Conservation (phyloP, 2,113 vertebrate genomes). For the Eptesicus fuscus region DNA sequence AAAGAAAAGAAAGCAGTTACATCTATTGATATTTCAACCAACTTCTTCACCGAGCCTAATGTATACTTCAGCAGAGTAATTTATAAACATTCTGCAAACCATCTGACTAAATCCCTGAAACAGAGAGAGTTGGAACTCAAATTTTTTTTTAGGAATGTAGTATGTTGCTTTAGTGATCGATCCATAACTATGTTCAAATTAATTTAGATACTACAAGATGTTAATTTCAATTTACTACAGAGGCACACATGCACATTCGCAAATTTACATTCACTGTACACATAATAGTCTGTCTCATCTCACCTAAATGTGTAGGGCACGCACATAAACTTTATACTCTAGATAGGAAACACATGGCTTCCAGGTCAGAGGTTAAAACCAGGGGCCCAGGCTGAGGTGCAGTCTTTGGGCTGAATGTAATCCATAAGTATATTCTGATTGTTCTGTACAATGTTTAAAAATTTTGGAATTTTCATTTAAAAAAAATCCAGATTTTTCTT, state of each 20-base stretch:
- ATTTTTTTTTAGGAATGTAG: background rate
- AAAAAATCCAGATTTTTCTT: background rate
- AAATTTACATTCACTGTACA: background rate
- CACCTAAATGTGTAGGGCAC: rapidly evolving
- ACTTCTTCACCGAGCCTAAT: background rate
- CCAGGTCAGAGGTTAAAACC: background rate
- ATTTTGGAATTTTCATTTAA: background rate
- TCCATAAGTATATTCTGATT: background rate
- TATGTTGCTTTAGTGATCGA: background rate
- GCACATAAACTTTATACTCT: background rate
- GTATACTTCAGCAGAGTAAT: background rate
- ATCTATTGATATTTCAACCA: background rate
- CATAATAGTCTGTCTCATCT: background rate
- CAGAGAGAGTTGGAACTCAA: background rate
- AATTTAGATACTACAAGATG: background rate
- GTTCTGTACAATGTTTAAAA: background rate
- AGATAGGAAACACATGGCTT: background rate
- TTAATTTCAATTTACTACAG: background rate
- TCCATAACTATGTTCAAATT: background rate
- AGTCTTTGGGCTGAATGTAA: background rate
- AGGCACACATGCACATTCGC: rapidly evolving
- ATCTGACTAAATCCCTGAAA: background rate
- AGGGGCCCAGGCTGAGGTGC: background rate
- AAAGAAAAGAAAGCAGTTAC: background rate
- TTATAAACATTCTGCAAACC: background rate